These are phyloP conservation scores for Lerema accius DNA, from an alignment of 1,140 invertebrate genomes.

Conservation along the genomic window DNA sequence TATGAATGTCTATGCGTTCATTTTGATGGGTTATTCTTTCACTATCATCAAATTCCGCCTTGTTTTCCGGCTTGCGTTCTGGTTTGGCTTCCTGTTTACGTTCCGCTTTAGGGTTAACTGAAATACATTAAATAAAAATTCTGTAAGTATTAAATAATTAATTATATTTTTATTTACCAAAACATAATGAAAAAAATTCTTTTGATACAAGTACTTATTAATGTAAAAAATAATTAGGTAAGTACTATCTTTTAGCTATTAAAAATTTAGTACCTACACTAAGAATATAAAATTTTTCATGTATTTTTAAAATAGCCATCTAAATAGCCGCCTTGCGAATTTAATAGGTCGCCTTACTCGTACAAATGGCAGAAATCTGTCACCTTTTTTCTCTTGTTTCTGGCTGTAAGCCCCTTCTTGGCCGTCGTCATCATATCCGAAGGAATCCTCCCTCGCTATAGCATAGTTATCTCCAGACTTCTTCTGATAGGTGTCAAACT, in stretches of 20 bases:
- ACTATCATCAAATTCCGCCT: conserved; percentile 40
- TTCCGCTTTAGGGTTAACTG: conserved; percentile 39
- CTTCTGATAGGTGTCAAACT: conserved; percentile 88
- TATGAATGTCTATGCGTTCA: neutral
- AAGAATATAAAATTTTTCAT: too few relatives aligned
- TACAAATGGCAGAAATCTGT: conserved; percentile 45
- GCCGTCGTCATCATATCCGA: conserved; percentile 77
- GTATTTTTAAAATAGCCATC: conserved; percentile 51
- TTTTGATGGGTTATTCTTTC: conserved; percentile 25
- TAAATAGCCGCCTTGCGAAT: conserved; percentile 47
- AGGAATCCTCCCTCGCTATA: conserved; percentile 86
- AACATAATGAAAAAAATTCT: too few relatives aligned
- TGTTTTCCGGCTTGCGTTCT: conserved; percentile 39
- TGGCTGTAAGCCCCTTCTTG: conserved; percentile 67
- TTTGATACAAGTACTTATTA: too few relatives aligned
- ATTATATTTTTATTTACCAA: too few relatives aligned
- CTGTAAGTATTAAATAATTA: neutral
- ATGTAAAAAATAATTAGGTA: too few relatives aligned
- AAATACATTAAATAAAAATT: conserved; percentile 7
- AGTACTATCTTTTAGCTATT: too few relatives aligned
- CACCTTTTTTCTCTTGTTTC: conserved; percentile 68
- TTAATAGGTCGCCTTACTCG: conserved; percentile 45
- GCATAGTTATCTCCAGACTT: conserved; percentile 88
- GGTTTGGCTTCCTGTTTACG: conserved; percentile 12
- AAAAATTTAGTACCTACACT: too few relatives aligned